Conservation (phyloP, 2,113 vertebrate genomes). For the Quiscalus mexicanus region DNA sequence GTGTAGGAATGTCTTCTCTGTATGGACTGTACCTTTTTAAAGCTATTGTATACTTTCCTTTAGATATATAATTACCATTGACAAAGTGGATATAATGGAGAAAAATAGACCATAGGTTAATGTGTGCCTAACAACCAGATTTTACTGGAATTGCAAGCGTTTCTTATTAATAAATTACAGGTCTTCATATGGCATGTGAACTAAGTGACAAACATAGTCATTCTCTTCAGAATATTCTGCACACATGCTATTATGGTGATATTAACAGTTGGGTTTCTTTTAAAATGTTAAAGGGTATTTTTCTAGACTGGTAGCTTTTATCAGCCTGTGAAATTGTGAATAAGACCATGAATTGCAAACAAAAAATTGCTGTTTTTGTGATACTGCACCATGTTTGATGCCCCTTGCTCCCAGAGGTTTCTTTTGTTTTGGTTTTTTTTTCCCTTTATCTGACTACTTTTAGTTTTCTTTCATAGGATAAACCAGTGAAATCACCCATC, state of each 20-base stretch:
- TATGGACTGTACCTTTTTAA: background rate
- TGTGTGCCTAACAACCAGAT: background rate
- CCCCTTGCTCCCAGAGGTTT: background rate
- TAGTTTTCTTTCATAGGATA: background rate
- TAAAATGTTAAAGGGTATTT: background rate
- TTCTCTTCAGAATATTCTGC: background rate
- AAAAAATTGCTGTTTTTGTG: background rate
- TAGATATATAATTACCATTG: background rate
- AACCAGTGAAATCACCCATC: background rate
- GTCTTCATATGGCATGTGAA: background rate
- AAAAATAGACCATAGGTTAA: background rate
- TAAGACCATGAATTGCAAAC: background rate
- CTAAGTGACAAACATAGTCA: background rate
- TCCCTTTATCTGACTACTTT: background rate
- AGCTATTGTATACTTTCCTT: background rate
- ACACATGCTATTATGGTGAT: background rate
- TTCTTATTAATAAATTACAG: background rate
- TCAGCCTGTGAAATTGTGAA: background rate
- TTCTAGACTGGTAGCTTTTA: background rate
- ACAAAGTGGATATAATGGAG: background rate
- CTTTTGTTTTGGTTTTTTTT: background rate
- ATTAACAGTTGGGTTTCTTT: background rate
- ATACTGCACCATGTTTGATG: background rate
- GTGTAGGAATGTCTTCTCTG: background rate
- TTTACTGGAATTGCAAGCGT: background rate